Evolutionary conservation across 1,140 invertebrate genomes (phyloP).

Genomic region (Neodiprion pinetum): DNA sequence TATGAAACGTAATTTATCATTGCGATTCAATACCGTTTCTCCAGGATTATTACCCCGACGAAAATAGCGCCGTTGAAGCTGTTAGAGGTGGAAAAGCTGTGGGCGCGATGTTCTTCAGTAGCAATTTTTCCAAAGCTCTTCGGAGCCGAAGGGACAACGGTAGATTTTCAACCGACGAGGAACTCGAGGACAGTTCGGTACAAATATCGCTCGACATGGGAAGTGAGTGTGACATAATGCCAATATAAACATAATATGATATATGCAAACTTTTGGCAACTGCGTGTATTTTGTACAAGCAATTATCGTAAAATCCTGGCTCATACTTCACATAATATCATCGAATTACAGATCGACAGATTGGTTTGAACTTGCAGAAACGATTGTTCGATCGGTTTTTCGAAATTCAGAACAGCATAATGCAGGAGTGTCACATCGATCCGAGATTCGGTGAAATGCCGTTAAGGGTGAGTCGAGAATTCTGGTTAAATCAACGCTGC

Average conservation of each 20-base stretch:
- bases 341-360: conserved; percentile 71
- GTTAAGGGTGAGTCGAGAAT: conserved; percentile 47
- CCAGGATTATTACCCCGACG: conserved; percentile 64
- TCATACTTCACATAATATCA: no score
- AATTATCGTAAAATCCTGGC: background rate
- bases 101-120: conserved; percentile 75
- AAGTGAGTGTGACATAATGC: conserved; percentile 59
- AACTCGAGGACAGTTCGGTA: conserved; percentile 67
- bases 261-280: no score
- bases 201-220: conserved; percentile 76
- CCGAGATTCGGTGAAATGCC: conserved; percentile 66
- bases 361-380: conserved; percentile 70
- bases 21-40: conserved; percentile 25
- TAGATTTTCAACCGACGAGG: conserved; percentile 52
- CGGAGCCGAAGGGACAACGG: conserved; percentile 65
- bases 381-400: conserved; percentile 71
- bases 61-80: conserved; percentile 66
- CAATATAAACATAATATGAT: conserved; percentile 1
- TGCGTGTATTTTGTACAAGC: conserved; percentile 3
- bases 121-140: conserved; percentile 78
- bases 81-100: conserved; percentile 70
- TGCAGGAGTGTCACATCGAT: conserved; percentile 67
- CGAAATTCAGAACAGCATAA: conserved; percentile 63
- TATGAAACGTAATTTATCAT: background rate
- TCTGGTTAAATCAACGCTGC: conserved; percentile 15